phyloP scores from a whole-genome alignment of 2,888 invertebrate species.

The Folsomia candida region DNA sequence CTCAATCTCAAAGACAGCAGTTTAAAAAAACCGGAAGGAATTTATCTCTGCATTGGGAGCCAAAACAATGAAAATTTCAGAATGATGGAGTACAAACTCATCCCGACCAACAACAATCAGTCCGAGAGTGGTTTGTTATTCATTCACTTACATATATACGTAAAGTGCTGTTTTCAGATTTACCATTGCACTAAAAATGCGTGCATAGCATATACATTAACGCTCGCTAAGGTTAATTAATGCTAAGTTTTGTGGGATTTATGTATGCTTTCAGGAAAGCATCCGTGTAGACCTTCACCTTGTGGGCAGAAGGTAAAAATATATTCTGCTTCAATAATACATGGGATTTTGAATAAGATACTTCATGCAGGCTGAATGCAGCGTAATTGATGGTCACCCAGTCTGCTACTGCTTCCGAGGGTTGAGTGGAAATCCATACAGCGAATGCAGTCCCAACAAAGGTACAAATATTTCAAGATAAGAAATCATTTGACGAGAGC shows the following conservation, averaged over 20 bases:
- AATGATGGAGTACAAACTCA: slow-evolving; percentile 30
- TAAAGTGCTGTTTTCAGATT: no score
- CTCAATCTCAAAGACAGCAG: slow-evolving; percentile 26
- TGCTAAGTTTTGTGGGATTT: no score
- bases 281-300: slow-evolving; percentile 36
- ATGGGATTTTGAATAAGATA: neutral
- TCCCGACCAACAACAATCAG: slow-evolving; percentile 5
- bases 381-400: slow-evolving; percentile 35
- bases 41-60: slow-evolving; percentile 31
- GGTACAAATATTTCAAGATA: slow-evolving; percentile 14
- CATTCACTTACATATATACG: no score
- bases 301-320: slow-evolving; percentile 32
- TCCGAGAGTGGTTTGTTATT: neutral
- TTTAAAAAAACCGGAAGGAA: slow-evolving; percentile 25
- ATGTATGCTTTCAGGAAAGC: slow-evolving; percentile 24
- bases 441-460: slow-evolving; percentile 29
- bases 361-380: slow-evolving; percentile 32
- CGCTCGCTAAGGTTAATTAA: neutral
- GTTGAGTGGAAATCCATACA: slow-evolving; percentile 32
- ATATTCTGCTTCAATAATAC: neutral
- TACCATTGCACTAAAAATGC: no score
- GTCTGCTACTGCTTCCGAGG: slow-evolving; percentile 40
- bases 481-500: neutral
- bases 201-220: no score
- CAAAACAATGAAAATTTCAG: slow-evolving; percentile 18